phyloP scores from a whole-genome alignment of 2,113 vertebrate genomes.

The Hystrix brachyura region DNA sequence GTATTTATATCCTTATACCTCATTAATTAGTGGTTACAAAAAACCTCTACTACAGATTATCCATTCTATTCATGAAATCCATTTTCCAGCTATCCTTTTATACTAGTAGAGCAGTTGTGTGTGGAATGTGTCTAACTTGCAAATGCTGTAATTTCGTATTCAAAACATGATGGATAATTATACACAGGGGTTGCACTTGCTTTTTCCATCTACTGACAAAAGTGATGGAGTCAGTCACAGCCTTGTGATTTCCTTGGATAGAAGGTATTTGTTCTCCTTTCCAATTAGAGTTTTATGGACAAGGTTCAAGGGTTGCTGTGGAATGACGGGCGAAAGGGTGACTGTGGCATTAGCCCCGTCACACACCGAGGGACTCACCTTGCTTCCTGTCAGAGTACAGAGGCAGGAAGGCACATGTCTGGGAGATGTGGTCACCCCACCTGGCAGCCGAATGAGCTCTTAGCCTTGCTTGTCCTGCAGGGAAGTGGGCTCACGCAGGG shows the following conservation, averaged over 20 bases:
- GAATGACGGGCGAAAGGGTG: constrained; percentile 69
- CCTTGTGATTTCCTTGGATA: constrained; percentile 68
- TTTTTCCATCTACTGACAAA: constrained; percentile 65
- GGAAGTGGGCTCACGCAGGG: accelerated
- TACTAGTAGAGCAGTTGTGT: constrained; percentile 54
- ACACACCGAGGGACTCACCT: constrained; percentile 15
- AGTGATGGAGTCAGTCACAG: constrained; percentile 67
- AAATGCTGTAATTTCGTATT: constrained; percentile 67
- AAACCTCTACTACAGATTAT: background rate
- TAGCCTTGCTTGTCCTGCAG: background rate
- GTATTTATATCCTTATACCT: background rate
- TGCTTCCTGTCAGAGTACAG: constrained; percentile 59
- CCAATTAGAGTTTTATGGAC: constrained; percentile 75
- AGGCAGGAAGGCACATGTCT: too few relatives aligned
- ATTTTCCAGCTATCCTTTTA: constrained; percentile 10
- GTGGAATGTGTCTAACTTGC: constrained; percentile 38
- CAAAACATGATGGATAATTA: constrained; percentile 71
- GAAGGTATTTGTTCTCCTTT: constrained; percentile 58
- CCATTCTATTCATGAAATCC: background rate
- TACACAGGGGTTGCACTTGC: constrained; percentile 56
- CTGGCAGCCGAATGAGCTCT: accelerated
- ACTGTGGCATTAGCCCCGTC: constrained; percentile 47
- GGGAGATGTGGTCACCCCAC: accelerated
- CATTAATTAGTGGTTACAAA: background rate
- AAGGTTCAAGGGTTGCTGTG: constrained; percentile 67